A percentile compares a stretch with the other conserved stretches of the same genome.
These are phyloP conservation scores for Cyprinus carpio DNA, from an alignment of 2,113 vertebrate genomes.

Conservation along the genomic window DNA sequence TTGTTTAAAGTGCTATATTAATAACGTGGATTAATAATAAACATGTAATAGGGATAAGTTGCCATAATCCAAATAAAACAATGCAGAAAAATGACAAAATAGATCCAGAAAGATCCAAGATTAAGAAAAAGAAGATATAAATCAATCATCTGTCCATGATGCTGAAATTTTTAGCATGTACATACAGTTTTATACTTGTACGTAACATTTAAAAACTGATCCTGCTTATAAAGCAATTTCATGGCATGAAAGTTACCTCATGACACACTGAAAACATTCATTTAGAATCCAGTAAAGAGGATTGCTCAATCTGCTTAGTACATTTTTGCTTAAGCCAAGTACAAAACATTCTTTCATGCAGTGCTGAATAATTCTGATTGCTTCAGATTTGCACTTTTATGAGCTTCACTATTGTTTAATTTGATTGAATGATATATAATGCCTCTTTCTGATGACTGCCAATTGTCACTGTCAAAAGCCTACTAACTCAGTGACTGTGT, in stretches of 20 bases:
- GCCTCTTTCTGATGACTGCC: not conserved
- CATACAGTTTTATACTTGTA: no score
- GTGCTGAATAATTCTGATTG: not conserved
- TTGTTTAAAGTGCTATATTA: no score
- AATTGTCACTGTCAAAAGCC: no score
- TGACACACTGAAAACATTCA: not conserved
- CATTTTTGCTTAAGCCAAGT: not conserved
- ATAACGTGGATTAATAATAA: no score
- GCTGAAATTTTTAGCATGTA: not conserved
- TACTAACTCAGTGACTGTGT: not conserved
- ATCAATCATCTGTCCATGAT: not conserved
- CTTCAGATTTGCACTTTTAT: not conserved
- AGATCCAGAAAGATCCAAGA: not conserved
- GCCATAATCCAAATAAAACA: not conserved
- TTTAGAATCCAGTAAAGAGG: not conserved
- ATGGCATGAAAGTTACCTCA: not conserved
- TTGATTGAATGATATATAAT: not conserved
- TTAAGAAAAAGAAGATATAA: not conserved
- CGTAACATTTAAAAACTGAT: no score
- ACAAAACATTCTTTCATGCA: not conserved
- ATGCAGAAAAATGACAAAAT: no score
- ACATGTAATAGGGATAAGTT: not conserved
- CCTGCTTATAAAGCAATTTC: no score
- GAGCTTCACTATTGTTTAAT: not conserved
- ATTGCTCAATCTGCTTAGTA: not conserved